Conservation (phyloP, 1,140 invertebrate genomes). For the Aphidius ervi region DNA sequence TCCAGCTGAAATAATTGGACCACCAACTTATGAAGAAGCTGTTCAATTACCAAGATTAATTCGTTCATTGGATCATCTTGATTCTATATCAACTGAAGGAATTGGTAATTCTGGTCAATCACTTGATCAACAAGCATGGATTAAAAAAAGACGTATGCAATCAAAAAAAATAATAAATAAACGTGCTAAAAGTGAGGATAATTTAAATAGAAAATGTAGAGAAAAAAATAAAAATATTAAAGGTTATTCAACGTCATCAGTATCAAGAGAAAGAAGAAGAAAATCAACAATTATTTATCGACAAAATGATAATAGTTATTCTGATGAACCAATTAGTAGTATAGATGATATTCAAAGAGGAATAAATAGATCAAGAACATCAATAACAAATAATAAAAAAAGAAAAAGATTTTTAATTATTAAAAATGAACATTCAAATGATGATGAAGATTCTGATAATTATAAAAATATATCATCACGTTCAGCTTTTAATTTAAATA, state of each 20-base stretch:
- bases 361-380: conserved; percentile 33
- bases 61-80: conserved; percentile 42
- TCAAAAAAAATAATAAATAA: conserved; percentile 34
- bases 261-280: conserved; percentile 26
- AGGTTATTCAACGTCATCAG: conserved; percentile 18
- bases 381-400: conserved; percentile 32
- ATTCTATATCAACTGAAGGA: conserved; percentile 26
- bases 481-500: background rate
- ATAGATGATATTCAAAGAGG: conserved; percentile 12
- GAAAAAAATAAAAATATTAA: conserved; percentile 9
- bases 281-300: background rate
- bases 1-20: conserved; percentile 59
- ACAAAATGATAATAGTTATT: conserved; percentile 15
- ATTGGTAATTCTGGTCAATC: conserved; percentile 14
- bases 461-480: conserved; percentile 8
- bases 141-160: conserved; percentile 33
- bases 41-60: conserved; percentile 62
- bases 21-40: conserved; percentile 71
- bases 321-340: conserved; percentile 22
- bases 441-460: conserved; percentile 48
- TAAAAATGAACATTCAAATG: conserved; percentile 37
- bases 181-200: conserved; percentile 42
- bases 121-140: conserved; percentile 8
- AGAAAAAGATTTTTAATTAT: conserved; percentile 22
- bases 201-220: conserved; percentile 35